These are phyloP conservation scores for Orientallactaga bullata DNA, from an alignment of 2,113 vertebrate genomes.

Conservation along the genomic window DNA sequence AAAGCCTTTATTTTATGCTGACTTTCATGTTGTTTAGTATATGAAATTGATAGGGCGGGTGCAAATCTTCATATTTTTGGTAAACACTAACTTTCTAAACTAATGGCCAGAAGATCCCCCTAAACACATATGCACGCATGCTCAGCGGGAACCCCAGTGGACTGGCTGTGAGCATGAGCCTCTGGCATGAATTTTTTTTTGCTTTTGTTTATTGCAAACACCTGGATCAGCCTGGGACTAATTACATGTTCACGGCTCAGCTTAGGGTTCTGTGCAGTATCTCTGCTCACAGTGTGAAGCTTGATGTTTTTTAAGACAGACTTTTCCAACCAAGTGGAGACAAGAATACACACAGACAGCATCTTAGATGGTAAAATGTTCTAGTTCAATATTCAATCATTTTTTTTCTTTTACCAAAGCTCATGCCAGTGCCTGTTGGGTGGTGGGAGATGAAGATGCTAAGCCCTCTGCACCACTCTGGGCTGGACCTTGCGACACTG, in stretches of 20 bases:
- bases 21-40: neutral
- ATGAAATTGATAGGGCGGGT: too few species aligned
- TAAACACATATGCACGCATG: neutral
- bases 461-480: too few species aligned
- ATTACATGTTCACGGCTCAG: too few species aligned
- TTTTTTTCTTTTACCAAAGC: neutral
- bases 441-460: fast-evolving
- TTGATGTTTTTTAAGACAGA: neutral
- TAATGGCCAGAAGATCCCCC: too few species aligned
- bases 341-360: neutral
- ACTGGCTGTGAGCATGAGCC: neutral
- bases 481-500: neutral
- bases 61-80: neutral
- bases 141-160: too few species aligned
- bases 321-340: neutral
- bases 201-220: neutral
- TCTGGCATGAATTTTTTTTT: neutral
- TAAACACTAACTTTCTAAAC: neutral
- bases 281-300: too few species aligned
- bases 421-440: neutral
- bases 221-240: too few species aligned
- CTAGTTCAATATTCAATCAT: neutral
- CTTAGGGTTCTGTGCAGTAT: neutral
- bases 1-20: neutral
- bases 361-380: neutral